These are phyloP conservation scores for Oreochromis aureus DNA, from an alignment of 2,113 vertebrate genomes.

Conservation along the genomic window DNA sequence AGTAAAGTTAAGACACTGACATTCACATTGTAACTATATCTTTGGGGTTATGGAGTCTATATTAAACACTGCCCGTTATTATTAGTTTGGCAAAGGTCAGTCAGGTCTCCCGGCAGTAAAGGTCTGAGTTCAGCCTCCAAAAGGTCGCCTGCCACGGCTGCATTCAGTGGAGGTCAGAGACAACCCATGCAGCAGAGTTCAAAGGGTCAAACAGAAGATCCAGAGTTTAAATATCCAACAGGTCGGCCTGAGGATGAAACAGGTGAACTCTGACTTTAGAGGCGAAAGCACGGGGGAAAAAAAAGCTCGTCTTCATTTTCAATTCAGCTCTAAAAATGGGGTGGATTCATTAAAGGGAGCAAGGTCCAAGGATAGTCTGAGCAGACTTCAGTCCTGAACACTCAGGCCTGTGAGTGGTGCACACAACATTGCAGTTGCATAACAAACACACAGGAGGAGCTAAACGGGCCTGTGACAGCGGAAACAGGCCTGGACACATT, in stretches of 20 bases:
- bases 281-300: neutral
- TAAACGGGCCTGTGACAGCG: neutral
- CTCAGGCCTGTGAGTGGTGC: neutral
- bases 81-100: constrained; percentile 65
- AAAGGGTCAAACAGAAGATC: neutral
- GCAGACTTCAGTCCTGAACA: neutral
- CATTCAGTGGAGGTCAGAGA: constrained; percentile 25
- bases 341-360: neutral
- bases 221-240: neutral
- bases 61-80: constrained; percentile 56
- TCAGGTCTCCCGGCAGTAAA: constrained; percentile 44
- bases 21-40: constrained; percentile 66
- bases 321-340: neutral
- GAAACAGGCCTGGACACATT: neutral
- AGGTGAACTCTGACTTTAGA: constrained; percentile 11
- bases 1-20: constrained; percentile 42
- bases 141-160: constrained; percentile 51
- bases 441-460: constrained; percentile 12
- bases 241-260: neutral
- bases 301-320: neutral
- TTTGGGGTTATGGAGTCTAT: constrained; percentile 62
- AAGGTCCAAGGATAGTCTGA: constrained; percentile 22
- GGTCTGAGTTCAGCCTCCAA: constrained; percentile 66
- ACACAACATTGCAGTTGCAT: constrained; percentile 7
- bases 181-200: constrained; percentile 10